These are phyloP conservation scores for Drosophila gaucha DNA, from an alignment of 2,888 invertebrate species.

Conservation along the genomic window DNA sequence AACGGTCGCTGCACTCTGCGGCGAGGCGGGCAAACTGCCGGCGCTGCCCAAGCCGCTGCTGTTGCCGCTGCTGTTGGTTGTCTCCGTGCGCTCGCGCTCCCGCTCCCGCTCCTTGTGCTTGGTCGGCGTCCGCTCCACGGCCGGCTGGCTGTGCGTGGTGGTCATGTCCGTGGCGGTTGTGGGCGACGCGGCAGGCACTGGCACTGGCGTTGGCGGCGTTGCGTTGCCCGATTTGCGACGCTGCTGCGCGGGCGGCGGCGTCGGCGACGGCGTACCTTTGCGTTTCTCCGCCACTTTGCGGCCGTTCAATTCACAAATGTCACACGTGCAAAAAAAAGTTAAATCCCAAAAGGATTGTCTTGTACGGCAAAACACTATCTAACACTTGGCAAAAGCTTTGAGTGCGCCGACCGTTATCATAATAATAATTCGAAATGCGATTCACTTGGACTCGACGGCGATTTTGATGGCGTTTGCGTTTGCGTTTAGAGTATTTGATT, in stretches of 20 bases:
- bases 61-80: conserved; percentile 54
- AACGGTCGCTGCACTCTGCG: conserved; percentile 57
- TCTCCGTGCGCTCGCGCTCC: conserved; percentile 35
- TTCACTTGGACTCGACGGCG: conserved; percentile 9
- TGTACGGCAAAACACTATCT: not conserved
- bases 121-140: conserved; percentile 55
- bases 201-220: conserved; percentile 18
- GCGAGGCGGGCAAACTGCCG: conserved; percentile 60
- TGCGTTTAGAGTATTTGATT: not conserved
- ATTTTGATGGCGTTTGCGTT: not conserved
- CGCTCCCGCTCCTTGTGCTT: conserved; percentile 46
- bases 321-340: conserved; percentile 31
- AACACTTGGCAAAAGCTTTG: conserved; percentile 13
- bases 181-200: conserved; percentile 19
- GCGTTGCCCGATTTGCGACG: conserved; percentile 70
- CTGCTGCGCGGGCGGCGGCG: conserved; percentile 79
- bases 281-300: conserved; percentile 85
- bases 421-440: conserved; percentile 8
- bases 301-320: conserved; percentile 37
- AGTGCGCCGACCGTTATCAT: conserved; percentile 7
- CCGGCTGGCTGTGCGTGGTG: conserved; percentile 43
- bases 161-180: conserved; percentile 58
- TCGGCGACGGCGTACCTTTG: conserved; percentile 82
- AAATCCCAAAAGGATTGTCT: conserved; percentile 3
- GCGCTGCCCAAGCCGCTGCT: conserved; percentile 71